Percentiles rank a stretch among this genome's conserved stretches.
phyloP scores from a whole-genome alignment of 64 coral and sea anemone species.

The Dendronephthya gigantea region DNA sequence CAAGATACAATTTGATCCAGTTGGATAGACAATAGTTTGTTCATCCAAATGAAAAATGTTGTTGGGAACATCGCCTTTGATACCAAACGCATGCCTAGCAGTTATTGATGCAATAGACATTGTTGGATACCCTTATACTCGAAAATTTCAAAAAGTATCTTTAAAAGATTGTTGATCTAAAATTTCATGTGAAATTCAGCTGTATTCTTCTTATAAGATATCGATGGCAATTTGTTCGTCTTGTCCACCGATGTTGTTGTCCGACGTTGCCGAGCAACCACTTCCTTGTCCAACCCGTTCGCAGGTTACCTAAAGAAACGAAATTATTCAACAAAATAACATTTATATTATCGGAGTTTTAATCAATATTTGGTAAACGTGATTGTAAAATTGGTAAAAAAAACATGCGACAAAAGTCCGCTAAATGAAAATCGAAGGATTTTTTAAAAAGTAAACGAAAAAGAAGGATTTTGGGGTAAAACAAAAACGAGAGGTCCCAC shows the following conservation, averaged over 20 bases:
- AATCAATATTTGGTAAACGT: too few relatives aligned
- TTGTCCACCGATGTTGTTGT: neutral
- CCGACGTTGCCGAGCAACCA: neutral
- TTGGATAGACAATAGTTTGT: constrained; percentile 93
- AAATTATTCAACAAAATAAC: too few relatives aligned
- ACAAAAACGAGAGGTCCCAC: constrained; percentile 3
- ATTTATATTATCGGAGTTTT: too few relatives aligned
- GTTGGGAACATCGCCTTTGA: constrained; percentile 79
- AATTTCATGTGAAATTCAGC: neutral
- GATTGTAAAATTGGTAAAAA: too few relatives aligned
- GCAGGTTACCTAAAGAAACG: neutral
- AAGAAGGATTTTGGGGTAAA: neutral
- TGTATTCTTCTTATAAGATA: neutral
- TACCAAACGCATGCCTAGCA: constrained; percentile 77
- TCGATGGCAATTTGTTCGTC: too few relatives aligned
- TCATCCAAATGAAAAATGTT: constrained; percentile 97
- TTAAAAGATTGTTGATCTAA: neutral
- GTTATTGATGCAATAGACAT: constrained; percentile 88
- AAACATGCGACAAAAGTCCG: neutral
- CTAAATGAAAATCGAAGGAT: neutral
- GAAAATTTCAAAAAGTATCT: neutral
- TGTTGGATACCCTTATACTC: constrained; percentile 1
- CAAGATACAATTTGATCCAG: constrained; percentile 88
- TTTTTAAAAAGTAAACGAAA: neutral
- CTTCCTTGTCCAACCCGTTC: neutral